phyloP scores from a whole-genome alignment of 1,140 invertebrate genomes.

The Limonius californicus region DNA sequence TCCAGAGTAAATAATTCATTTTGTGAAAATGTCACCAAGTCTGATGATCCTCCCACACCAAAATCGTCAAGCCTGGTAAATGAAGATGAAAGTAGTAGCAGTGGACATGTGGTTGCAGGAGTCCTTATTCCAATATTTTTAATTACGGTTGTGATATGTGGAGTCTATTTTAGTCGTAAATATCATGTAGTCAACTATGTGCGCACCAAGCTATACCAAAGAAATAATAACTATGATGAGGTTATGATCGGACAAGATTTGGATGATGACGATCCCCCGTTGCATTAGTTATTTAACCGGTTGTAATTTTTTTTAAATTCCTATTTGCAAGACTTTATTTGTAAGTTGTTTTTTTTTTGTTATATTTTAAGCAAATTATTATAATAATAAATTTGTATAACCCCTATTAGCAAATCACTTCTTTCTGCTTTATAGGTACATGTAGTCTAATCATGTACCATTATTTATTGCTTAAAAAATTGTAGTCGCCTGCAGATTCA shows the following conservation, averaged over 20 bases:
- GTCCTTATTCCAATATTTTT: conserved; percentile 16
- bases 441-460: too few relatives aligned
- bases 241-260: conserved; percentile 23
- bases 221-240: conserved; percentile 21
- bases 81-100: neutral
- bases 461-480: too few relatives aligned
- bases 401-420: too few relatives aligned
- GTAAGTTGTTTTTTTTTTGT: too few relatives aligned
- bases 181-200: conserved; percentile 17
- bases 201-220: conserved; percentile 18
- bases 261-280: conserved; percentile 23
- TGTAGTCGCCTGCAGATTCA: too few relatives aligned
- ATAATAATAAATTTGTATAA: too few relatives aligned
- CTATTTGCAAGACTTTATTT: too few relatives aligned
- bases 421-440: too few relatives aligned
- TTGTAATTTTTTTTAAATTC: too few relatives aligned
- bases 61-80: conserved; percentile 15
- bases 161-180: conserved; percentile 17
- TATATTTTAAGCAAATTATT: too few relatives aligned
- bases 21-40: conserved; percentile 3
- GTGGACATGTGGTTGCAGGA: conserved; percentile 5
- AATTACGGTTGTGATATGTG: conserved; percentile 22
- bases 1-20: neutral
- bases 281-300: conserved; percentile 13
- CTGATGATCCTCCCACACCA: neutral